phyloP scores from a whole-genome alignment of 2,113 vertebrate species.

The Trochalopteron elliotii region DNA sequence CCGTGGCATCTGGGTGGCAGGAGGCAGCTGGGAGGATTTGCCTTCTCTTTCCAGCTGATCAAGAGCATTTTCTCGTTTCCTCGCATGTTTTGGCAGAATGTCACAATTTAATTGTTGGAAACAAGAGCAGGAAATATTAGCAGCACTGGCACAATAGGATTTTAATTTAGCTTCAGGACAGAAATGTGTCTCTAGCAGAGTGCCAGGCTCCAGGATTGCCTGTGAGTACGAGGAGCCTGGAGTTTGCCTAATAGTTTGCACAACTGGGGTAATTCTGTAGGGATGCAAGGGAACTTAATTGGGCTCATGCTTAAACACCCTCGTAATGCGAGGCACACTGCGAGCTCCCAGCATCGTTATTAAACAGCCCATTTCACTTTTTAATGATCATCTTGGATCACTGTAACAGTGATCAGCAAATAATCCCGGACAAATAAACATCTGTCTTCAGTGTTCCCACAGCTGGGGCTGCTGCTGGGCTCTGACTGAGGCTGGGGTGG shows the following conservation, averaged over 20 bases:
- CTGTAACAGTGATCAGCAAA: constrained; percentile 1
- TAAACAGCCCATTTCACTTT: constrained; percentile 67
- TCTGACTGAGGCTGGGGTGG: fast-evolving
- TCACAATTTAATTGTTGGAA: constrained; percentile 52
- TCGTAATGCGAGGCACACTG: constrained; percentile 25
- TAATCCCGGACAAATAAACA: constrained; percentile 42
- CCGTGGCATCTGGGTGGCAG: background rate
- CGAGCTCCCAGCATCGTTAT: constrained; percentile 29
- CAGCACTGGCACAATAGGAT: constrained; percentile 53
- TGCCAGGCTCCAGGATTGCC: constrained; percentile 33
- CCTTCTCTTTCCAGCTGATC: background rate
- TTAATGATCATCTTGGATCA: constrained; percentile 55
- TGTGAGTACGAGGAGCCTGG: constrained; percentile 9
- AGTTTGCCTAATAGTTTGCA: constrained; percentile 53
- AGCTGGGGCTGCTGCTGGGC: background rate
- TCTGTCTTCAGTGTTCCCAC: background rate
- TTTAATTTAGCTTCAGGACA: constrained; percentile 60
- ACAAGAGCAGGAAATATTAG: constrained; percentile 60
- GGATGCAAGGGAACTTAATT: constrained; percentile 54
- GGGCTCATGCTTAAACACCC: constrained; percentile 54
- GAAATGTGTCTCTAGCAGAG: constrained; percentile 49
- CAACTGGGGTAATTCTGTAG: constrained; percentile 43
- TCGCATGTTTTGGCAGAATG: background rate
- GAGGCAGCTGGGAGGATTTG: background rate
- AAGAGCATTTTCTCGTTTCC: background rate